Evolutionary conservation across 1,140 invertebrate species (phyloP).

Genomic region (Drosophila parvula): DNA sequence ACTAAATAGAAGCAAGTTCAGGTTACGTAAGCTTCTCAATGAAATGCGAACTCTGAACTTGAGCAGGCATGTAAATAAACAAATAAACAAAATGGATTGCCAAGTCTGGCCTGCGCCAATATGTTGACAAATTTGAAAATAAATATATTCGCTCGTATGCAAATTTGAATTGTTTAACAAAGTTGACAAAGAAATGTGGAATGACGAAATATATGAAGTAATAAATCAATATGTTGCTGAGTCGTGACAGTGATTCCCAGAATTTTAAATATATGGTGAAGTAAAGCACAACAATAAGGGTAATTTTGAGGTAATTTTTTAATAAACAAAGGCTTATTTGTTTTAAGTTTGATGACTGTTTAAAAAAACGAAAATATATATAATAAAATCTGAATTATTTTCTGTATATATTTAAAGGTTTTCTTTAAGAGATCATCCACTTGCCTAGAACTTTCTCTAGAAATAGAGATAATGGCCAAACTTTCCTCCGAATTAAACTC

Average conservation of each 20-base stretch:
- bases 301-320: background rate
- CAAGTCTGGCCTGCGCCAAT: conserved; percentile 1
- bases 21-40: conserved; percentile 16
- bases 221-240: conserved; percentile 24
- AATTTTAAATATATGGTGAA: background rate
- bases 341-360: too few species aligned
- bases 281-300: background rate
- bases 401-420: too few species aligned
- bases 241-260: conserved; percentile 13
- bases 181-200: conserved; percentile 25
- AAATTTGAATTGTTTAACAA: conserved; percentile 32
- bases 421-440: too few species aligned
- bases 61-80: conserved; percentile 5
- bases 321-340: too few species aligned
- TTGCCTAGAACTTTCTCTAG: conserved; percentile 9
- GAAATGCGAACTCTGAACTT: conserved; percentile 38
- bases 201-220: conserved; percentile 36
- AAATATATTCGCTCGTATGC: conserved; percentile 23
- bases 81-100: conserved; percentile 16
- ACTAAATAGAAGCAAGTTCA: conserved; percentile 10
- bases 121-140: conserved; percentile 43
- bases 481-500: conserved; percentile 10
- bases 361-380: too few species aligned
- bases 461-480: background rate
- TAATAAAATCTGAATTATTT: too few species aligned